Base-by-base conservation (phyloP, 2,888 invertebrate genomes). In the Ormyrus labotus region DNA sequence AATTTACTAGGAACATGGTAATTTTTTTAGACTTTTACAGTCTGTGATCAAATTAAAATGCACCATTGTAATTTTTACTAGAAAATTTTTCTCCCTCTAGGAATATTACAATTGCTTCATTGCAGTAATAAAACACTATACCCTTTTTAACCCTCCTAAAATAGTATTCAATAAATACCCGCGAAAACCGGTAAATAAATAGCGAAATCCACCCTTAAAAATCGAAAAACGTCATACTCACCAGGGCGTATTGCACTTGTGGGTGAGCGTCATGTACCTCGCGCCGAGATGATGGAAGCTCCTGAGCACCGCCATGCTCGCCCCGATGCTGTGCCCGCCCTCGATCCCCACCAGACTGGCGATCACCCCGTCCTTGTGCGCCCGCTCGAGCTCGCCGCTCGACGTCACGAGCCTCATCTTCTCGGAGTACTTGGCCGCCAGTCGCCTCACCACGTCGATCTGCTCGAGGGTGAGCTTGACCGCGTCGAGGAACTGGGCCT, bases 161-260 rank as follows among this genome's bases (percentile, higher is more conserved):
- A 19, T 19, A 19, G 19, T 19, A 19, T 19, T 19, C 19, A 19
- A 19, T 19, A 19, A 19, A 19, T 19, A 19, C 1, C 19, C 19
- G 19, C 19, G 19, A 0, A 19, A 19, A 19, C 1, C 19, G 19
- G 0, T 1, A 19, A 1, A 19, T 1, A 19, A 19, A 19, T 19
- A 19, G 13, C 13, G 13, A 13, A 13, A 13, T 13, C 13, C 13
- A 13, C 13, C 13, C 13, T 58, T 55, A 69, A 63, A 67, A 58
- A 72, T 48, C n/a, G n/a, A 7, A 55, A 77, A 68, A 73, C 9
- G 6, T n/a, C 50, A 51, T 9, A 80, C 90, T 87, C 88, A 93
- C 95, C 95, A 95, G 0, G 94, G 94, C 0, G 94, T 94, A 73
- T 94, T 93, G 88, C 94, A 95, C 86, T 93, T 94, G 86, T 94